Evolutionary conservation across 2,888 invertebrate species (phyloP).

Genomic region (Epicampocera succincta): DNA sequence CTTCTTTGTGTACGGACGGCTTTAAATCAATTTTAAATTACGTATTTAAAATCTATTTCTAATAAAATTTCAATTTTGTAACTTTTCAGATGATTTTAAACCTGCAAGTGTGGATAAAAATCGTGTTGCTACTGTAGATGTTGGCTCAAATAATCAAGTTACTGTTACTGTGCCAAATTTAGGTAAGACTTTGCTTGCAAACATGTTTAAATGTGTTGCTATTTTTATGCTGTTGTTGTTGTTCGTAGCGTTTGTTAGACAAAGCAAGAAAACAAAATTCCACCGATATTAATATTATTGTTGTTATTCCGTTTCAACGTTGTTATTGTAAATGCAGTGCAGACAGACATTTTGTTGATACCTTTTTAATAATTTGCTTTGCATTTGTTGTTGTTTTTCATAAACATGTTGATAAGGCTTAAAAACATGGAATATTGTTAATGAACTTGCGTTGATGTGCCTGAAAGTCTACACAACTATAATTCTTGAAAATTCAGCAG

Average conservation of each 20-base stretch:
- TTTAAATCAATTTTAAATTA: background rate
- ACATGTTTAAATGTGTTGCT: constrained; percentile 32
- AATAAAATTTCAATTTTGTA: background rate
- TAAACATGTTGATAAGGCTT: constrained; percentile 43
- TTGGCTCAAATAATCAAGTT: constrained; percentile 94
- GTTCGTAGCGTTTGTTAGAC: too few species aligned
- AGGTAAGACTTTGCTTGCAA: constrained; percentile 82
- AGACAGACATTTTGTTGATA: constrained; percentile 1
- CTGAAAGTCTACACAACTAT: constrained; percentile 49
- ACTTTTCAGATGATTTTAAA: constrained; percentile 95
- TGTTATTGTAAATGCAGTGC: background rate
- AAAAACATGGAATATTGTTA: constrained; percentile 36
- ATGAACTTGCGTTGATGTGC: constrained; percentile 57
- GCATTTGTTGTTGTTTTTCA: background rate
- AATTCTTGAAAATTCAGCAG: constrained; percentile 39
- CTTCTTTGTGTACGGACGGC: too few species aligned
- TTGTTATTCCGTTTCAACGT: background rate
- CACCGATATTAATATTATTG: constrained; percentile 1
- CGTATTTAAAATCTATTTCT: background rate
- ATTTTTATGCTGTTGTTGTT: background rate
- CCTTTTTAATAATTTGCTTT: background rate
- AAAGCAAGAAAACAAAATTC: too few species aligned
- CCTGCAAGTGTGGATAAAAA: constrained; percentile 98
- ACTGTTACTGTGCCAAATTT: constrained; percentile 96
- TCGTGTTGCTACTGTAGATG: constrained; percentile 94